phyloP scores from a whole-genome alignment of 2,797 vertebrate genomes.

The Rhinella marina region DNA sequence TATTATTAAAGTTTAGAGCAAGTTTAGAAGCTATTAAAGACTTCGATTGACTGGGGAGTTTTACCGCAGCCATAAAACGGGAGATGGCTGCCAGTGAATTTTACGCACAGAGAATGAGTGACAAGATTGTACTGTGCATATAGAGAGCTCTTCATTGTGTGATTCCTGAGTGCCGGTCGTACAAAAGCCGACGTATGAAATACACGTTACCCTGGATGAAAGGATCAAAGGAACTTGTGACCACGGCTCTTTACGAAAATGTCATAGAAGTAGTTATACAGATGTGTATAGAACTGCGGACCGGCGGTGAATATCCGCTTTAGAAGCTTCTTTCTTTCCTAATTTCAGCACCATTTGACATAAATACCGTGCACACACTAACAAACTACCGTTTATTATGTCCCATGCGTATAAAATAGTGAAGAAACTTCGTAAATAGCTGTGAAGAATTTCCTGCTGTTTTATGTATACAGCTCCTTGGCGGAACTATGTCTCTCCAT shows the following conservation, averaged over 20 bases:
- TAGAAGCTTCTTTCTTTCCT: background rate
- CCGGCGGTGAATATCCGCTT: background rate
- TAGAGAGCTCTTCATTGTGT: conserved; percentile 33
- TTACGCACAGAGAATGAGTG: conserved; percentile 57
- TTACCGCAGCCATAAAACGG: conserved; percentile 60
- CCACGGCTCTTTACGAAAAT: background rate
- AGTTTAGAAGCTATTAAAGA: conserved; percentile 65
- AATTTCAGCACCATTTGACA: background rate
- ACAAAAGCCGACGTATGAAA: conserved; percentile 26
- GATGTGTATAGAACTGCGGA: background rate
- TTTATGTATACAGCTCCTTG: background rate
- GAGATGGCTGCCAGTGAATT: conserved; percentile 62
- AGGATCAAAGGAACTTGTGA: background rate
- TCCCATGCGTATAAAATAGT: background rate
- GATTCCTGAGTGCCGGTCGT: background rate
- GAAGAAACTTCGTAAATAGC: background rate
- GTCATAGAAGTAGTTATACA: background rate
- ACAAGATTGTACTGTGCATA: conserved; percentile 47
- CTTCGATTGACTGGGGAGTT: conserved; percentile 63
- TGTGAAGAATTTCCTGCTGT: background rate
- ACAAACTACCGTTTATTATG: no score
- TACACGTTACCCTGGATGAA: conserved; percentile 15
- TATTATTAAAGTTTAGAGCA: conserved; percentile 76
- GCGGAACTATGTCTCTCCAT: background rate
- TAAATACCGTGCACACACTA: background rate